Conservation (phyloP, 2,113 vertebrate species). For the Canis aureus region DNA sequence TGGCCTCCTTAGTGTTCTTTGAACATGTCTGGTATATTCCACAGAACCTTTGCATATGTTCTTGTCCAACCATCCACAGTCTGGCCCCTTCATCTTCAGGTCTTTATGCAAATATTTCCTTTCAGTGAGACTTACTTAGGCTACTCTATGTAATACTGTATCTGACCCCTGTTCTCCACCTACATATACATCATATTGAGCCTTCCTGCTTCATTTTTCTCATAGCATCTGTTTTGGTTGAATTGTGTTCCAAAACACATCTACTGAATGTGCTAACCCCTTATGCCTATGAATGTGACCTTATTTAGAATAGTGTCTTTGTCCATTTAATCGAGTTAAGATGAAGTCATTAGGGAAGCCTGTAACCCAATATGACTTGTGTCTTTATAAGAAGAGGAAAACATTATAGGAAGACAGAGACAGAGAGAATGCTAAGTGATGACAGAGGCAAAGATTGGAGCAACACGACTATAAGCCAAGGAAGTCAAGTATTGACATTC, state of each 20-base stretch:
- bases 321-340: not conserved
- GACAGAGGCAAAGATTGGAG: not conserved
- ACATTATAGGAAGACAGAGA: not conserved
- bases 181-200: not conserved
- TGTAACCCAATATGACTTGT: not conserved
- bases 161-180: not conserved
- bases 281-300: not conserved
- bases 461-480: not conserved
- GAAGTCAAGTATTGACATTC: too few species aligned
- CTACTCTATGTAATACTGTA: not conserved
- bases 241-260: not conserved
- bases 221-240: not conserved
- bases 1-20: not conserved
- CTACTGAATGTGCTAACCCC: not conserved
- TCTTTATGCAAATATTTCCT: not conserved
- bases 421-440: not conserved
- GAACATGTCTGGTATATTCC: not conserved
- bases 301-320: not conserved
- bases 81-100: not conserved
- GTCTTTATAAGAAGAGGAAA: not conserved
- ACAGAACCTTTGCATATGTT: not conserved
- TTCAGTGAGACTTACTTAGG: not conserved
- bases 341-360: not conserved
- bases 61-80: not conserved
- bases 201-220: conserved; percentile 42